Conservation (phyloP, 1,140 invertebrate species). For the Whitmania pigra region DNA sequence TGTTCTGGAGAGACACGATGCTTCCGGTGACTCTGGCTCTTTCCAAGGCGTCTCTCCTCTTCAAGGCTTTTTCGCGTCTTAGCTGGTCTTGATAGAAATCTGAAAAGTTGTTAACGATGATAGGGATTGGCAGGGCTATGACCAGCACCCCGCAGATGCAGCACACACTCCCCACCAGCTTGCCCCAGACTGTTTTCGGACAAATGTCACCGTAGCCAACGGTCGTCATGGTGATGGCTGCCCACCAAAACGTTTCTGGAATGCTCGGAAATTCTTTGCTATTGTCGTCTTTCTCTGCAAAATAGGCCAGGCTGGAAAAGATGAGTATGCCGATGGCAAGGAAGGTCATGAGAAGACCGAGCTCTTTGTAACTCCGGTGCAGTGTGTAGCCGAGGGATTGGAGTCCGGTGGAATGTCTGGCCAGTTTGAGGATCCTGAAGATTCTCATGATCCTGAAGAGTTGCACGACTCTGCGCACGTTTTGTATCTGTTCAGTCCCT, state of each 20-base stretch:
- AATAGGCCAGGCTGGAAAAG: slow-evolving; percentile 96
- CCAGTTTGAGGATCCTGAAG: slow-evolving; percentile 91
- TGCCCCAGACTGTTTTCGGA: slow-evolving; percentile 39
- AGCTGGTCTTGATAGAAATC: slow-evolving; percentile 99
- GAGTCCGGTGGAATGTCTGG: slow-evolving; percentile 92
- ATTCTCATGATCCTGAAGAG: slow-evolving; percentile 99
- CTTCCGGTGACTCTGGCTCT: slow-evolving; percentile 87
- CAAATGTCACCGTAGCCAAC: slow-evolving; percentile 66
- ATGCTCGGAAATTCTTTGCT: slow-evolving; percentile 34
- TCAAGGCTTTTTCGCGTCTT: slow-evolving; percentile 92
- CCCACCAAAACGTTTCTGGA: slow-evolving; percentile 54
- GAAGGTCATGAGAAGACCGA: slow-evolving; percentile 95
- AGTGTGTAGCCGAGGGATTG: slow-evolving; percentile 96
- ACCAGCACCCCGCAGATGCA: slow-evolving; percentile 99
- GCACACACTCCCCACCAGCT: slow-evolving; percentile 48
- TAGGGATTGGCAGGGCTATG: slow-evolving; percentile 93
- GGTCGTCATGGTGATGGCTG: slow-evolving; percentile 89
- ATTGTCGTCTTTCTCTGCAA: slow-evolving; percentile 72
- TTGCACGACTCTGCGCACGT: slow-evolving; percentile 62
- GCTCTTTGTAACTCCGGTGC: slow-evolving; percentile 95
- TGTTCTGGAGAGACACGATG: slow-evolving; percentile 17
- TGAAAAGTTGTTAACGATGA: slow-evolving; percentile 45
- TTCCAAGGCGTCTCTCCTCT: slow-evolving; percentile 71
- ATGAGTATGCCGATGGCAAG: slow-evolving; percentile 97
- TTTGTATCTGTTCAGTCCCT: slow-evolving; percentile 44